Conservation (phyloP, 2,888 invertebrate species). For the Dasypogon diadema region DNA sequence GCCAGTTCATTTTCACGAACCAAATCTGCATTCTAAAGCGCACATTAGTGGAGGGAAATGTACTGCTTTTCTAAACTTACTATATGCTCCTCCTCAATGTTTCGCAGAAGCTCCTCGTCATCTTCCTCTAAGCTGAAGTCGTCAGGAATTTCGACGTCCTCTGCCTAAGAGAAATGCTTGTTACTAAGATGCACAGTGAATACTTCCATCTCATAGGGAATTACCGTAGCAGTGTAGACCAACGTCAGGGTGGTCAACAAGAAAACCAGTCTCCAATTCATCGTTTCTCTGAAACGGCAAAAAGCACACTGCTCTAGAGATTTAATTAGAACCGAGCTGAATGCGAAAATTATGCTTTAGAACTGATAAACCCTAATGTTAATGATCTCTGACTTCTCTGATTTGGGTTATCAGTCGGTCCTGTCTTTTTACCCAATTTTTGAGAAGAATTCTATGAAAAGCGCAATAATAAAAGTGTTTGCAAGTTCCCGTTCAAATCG, state of each 20-base stretch:
- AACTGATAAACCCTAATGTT: slow-evolving; percentile 12
- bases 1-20: slow-evolving; percentile 66
- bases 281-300: slow-evolving; percentile 3
- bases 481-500: no score
- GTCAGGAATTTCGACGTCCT: slow-evolving; percentile 61
- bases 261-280: slow-evolving; percentile 11
- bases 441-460: neutral
- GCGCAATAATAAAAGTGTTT: neutral
- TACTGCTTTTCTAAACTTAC: slow-evolving; percentile 58
- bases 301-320: neutral
- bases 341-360: slow-evolving; percentile 15
- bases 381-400: slow-evolving; percentile 20
- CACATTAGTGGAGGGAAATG: no score
- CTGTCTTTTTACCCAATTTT: neutral
- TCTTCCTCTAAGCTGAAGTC: slow-evolving; percentile 57
- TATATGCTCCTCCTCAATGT: slow-evolving; percentile 64
- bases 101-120: slow-evolving; percentile 62
- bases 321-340: neutral
- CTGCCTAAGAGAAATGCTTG: slow-evolving; percentile 51
- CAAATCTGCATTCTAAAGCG: slow-evolving; percentile 62
- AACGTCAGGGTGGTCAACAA: neutral
- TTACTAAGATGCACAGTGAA: neutral
- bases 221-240: neutral
- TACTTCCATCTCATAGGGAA: neutral
- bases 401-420: slow-evolving; percentile 28